phyloP scores from a whole-genome alignment of 2,797 vertebrate species.

The Ateles fusciceps region DNA sequence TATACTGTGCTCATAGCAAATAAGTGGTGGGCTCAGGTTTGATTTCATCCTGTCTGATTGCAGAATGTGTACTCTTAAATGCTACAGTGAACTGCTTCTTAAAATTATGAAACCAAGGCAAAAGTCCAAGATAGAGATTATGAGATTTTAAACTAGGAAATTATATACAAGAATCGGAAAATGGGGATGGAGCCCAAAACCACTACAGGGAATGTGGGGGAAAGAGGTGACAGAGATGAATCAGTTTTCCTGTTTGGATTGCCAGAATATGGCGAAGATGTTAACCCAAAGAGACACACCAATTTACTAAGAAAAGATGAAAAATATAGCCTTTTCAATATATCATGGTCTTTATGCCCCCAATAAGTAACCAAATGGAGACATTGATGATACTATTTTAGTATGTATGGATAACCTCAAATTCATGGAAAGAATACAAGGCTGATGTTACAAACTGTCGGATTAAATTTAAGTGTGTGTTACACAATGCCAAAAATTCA shows the following conservation, averaged over 20 bases:
- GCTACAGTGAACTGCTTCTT: neutral
- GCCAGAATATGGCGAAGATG: neutral
- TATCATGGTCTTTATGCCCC: neutral
- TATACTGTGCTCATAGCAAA: neutral
- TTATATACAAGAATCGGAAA: neutral
- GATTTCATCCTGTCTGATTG: neutral
- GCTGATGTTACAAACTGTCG: neutral
- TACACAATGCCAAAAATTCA: neutral
- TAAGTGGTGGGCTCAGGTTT: neutral
- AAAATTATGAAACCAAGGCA: neutral
- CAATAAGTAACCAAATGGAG: neutral
- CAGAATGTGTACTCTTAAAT: neutral
- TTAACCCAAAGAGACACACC: neutral
- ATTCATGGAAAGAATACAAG: neutral
- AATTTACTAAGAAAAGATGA: conserved; percentile 11
- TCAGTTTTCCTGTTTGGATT: neutral
- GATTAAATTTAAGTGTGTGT: neutral
- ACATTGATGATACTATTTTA: neutral
- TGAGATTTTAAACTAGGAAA: conserved; percentile 6
- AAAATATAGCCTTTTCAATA: neutral
- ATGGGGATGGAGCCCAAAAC: neutral
- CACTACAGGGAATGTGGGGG: neutral
- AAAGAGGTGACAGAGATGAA: neutral
- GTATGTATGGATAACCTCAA: neutral
- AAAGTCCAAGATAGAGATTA: neutral